Conservation (phyloP, 2,113 vertebrate species). For the Pampusana beccarii region DNA sequence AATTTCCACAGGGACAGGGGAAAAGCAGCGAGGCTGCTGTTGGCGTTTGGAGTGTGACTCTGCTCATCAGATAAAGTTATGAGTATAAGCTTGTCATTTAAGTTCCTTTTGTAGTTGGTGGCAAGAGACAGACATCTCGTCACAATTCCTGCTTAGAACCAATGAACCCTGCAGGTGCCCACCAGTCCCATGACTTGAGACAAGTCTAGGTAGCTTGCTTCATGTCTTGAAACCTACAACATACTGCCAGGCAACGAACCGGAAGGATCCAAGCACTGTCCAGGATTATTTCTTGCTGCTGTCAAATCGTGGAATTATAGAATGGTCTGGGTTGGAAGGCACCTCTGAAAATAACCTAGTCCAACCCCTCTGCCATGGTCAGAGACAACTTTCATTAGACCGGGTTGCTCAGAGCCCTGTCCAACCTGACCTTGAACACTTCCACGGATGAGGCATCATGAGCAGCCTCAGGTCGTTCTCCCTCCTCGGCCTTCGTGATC, state of each 20-base stretch:
- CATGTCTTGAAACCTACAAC: not conserved
- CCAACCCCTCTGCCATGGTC: not conserved
- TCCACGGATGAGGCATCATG: no score
- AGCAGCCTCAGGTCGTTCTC: not conserved
- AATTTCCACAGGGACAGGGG: not conserved
- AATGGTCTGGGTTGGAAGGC: no score
- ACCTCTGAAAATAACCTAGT: not conserved
- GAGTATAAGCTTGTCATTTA: not conserved
- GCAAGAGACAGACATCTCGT: not conserved
- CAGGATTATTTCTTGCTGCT: not conserved
- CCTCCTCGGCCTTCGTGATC: not conserved
- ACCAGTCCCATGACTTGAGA: not conserved
- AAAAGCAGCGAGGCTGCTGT: not conserved
- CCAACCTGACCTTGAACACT: not conserved
- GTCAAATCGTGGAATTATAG: not conserved
- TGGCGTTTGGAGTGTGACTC: not conserved
- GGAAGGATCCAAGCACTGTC: not conserved
- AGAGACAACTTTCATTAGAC: not conserved
- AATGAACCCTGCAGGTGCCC: not conserved
- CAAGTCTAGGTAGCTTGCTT: not conserved
- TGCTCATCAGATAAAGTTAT: not conserved
- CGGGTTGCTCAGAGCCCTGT: not conserved
- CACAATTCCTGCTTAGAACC: not conserved
- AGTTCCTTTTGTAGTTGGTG: not conserved
- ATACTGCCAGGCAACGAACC: not conserved